A percentile compares a stretch with the other conserved stretches of the same genome.
Evolutionary conservation across 1,140 invertebrate genomes (phyloP).

Genomic region (Ruditapes philippinarum): DNA sequence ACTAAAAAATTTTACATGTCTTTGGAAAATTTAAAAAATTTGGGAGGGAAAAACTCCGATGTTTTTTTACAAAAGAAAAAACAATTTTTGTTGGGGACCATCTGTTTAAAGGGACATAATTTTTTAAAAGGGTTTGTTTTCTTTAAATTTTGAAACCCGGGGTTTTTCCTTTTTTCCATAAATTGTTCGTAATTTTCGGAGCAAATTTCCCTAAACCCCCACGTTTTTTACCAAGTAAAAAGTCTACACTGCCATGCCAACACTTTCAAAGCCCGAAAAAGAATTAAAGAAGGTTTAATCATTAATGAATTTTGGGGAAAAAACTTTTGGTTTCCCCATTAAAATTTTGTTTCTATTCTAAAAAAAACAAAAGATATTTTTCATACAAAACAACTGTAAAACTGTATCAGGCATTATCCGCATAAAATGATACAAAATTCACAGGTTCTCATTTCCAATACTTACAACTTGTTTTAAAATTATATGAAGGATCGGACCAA

Average conservation of each 20-base stretch:
- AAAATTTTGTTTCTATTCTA: too few species aligned
- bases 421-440: too few species aligned
- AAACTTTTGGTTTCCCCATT: too few species aligned
- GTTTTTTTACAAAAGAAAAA: slow-evolving; percentile 22
- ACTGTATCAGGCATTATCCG: too few species aligned
- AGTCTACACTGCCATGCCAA: slow-evolving; percentile 11
- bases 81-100: background rate
- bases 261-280: background rate
- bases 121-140: background rate
- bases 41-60: background rate
- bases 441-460: too few species aligned
- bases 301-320: too few species aligned
- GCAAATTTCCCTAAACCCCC: background rate
- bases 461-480: too few species aligned
- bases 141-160: background rate
- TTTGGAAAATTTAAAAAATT: background rate
- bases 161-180: background rate
- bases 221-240: background rate
- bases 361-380: too few species aligned
- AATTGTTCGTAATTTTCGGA: background rate
- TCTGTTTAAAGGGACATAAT: background rate
- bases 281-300: too few species aligned
- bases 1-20: background rate
- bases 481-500: too few species aligned
- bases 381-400: too few species aligned